phyloP scores from a whole-genome alignment of 2,113 vertebrate species.

The Pelecanus crispus region DNA sequence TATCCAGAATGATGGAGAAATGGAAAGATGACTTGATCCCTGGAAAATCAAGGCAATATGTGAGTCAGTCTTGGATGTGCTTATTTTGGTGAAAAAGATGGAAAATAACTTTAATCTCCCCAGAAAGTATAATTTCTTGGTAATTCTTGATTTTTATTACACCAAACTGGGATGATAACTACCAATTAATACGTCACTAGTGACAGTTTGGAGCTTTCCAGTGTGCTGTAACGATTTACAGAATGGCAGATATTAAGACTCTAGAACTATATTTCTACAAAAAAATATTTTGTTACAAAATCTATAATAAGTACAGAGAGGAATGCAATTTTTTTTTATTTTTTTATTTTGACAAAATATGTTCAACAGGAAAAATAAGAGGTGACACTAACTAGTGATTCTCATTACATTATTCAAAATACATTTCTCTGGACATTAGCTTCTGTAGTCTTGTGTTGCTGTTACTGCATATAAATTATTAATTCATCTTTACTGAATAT shows the following conservation, averaged over 20 bases:
- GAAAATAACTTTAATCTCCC: neutral
- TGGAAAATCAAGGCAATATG: neutral
- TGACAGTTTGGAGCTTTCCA: neutral
- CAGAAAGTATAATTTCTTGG: neutral
- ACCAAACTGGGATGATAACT: neutral
- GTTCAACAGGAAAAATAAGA: neutral
- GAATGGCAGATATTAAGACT: neutral
- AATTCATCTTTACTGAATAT: constrained; percentile 1
- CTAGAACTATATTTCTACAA: neutral
- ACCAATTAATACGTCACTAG: neutral
- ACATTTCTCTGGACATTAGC: neutral
- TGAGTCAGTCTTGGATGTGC: neutral
- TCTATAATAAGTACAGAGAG: neutral
- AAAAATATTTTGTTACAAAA: neutral
- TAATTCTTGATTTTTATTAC: neutral
- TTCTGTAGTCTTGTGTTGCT: neutral
- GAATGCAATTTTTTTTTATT: neutral
- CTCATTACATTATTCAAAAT: neutral
- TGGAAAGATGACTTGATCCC: neutral
- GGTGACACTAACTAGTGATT: neutral
- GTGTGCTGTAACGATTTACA: neutral
- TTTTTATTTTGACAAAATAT: neutral
- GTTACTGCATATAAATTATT: neutral
- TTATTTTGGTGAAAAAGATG: neutral
- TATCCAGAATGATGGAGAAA: neutral